phyloP scores from a whole-genome alignment of 2,888 invertebrate species.

The Eumacrocentrus americanus region DNA sequence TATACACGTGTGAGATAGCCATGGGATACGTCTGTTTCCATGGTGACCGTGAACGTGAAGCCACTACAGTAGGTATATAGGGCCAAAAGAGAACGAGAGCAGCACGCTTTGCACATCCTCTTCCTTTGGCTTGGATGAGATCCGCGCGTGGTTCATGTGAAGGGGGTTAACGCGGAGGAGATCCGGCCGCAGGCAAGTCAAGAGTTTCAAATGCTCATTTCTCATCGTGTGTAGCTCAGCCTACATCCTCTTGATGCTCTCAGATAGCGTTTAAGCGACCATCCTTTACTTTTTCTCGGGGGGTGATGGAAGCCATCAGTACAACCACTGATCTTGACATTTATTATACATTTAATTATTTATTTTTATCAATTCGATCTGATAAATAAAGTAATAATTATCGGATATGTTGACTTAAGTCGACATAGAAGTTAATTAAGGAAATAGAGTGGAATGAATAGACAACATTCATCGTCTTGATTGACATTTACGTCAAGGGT shows the following conservation, averaged over 20 bases:
- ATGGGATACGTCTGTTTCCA: conserved; percentile 50
- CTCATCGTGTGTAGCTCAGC: conserved; percentile 15
- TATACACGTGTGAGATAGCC: conserved; percentile 2
- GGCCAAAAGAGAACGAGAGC: neutral
- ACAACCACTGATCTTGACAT: neutral
- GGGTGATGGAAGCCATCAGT: too few relatives aligned
- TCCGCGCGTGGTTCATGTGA: conserved; percentile 26
- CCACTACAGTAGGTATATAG: conserved; percentile 14
- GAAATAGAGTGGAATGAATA: conserved; percentile 1
- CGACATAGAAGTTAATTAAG: neutral
- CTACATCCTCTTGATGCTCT: conserved; percentile 11
- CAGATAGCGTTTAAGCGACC: neutral
- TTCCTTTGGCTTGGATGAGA: conserved; percentile 28
- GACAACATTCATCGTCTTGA: neutral
- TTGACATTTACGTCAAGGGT: conserved; percentile 11
- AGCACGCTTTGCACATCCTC: conserved; percentile 38
- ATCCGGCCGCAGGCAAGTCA: conserved; percentile 20
- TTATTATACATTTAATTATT: neutral
- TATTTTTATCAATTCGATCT: too few relatives aligned
- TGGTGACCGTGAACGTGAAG: conserved; percentile 43
- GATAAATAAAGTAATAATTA: too few relatives aligned
- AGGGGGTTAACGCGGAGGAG: conserved; percentile 32
- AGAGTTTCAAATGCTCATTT: conserved; percentile 20
- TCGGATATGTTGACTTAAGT: too few relatives aligned
- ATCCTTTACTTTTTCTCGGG: too few relatives aligned